Conservation (phyloP, 2,113 vertebrate species). For the Oenanthe oenanthe region DNA sequence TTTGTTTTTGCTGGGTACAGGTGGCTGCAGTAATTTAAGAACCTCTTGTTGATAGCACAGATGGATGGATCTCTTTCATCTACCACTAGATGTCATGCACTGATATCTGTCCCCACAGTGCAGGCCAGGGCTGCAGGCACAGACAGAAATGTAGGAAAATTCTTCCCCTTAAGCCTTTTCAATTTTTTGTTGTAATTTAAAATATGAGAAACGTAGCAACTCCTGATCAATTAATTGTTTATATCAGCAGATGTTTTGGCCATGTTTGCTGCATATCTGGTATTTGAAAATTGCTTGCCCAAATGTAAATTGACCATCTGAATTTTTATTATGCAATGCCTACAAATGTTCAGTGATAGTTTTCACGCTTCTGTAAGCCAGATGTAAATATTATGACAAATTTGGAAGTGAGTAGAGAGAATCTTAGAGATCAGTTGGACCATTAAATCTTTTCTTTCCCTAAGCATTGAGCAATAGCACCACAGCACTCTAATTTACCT, state of each 20-base stretch:
- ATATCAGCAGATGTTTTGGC: neutral
- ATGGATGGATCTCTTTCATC: neutral
- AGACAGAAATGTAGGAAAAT: neutral
- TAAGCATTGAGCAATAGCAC: neutral
- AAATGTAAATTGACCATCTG: neutral
- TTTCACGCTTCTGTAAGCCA: neutral
- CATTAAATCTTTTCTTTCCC: neutral
- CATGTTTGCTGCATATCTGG: neutral
- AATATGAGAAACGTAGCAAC: neutral
- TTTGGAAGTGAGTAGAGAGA: neutral
- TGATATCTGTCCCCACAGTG: neutral
- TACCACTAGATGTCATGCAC: conserved; percentile 62
- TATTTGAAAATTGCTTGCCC: neutral
- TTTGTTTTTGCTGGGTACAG: neutral
- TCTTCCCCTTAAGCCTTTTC: neutral
- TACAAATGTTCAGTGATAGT: neutral
- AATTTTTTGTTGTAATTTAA: neutral
- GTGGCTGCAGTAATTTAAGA: neutral
- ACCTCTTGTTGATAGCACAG: neutral
- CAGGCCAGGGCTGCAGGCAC: neutral
- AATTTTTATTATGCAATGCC: neutral
- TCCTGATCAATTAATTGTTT: neutral
- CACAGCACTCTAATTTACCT: neutral
- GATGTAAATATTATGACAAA: neutral
- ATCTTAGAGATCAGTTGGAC: neutral